These are phyloP conservation scores for Bagarius yarrelli DNA, from an alignment of 2,113 vertebrate genomes.

Conservation along the genomic window DNA sequence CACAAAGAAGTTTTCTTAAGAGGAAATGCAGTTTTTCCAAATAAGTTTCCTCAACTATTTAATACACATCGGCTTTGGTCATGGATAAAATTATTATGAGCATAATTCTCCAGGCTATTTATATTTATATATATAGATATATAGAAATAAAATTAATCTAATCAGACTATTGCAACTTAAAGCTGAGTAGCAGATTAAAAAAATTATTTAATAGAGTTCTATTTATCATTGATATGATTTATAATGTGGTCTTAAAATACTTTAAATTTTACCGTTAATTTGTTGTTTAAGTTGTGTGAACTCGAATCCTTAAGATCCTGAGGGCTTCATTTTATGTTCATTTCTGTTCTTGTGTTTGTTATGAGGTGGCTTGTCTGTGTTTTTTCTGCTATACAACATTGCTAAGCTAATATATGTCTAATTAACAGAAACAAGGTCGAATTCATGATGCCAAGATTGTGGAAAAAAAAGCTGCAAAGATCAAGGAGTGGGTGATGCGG, in stretches of 20 bases:
- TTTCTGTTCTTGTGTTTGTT: background rate
- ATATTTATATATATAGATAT: too few species aligned
- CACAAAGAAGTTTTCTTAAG: background rate
- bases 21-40: background rate
- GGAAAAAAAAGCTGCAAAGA: slow-evolving; percentile 97
- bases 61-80: background rate
- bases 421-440: slow-evolving; percentile 85
- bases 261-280: too few species aligned
- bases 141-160: too few species aligned
- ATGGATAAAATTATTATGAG: background rate
- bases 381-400: background rate
- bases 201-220: background rate
- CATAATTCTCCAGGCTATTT: background rate
- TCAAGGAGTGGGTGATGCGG: slow-evolving; percentile 97
- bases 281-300: background rate
- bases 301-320: background rate
- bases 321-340: background rate
- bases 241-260: too few species aligned
- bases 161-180: background rate
- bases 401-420: background rate
- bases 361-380: background rate
- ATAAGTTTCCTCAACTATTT: background rate
- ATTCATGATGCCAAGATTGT: slow-evolving; percentile 92
- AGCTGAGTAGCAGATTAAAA: background rate
- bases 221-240: too few species aligned